These are phyloP conservation scores for Pipistrellus kuhlii DNA, from an alignment of 2,797 vertebrate genomes.

Conservation along the genomic window DNA sequence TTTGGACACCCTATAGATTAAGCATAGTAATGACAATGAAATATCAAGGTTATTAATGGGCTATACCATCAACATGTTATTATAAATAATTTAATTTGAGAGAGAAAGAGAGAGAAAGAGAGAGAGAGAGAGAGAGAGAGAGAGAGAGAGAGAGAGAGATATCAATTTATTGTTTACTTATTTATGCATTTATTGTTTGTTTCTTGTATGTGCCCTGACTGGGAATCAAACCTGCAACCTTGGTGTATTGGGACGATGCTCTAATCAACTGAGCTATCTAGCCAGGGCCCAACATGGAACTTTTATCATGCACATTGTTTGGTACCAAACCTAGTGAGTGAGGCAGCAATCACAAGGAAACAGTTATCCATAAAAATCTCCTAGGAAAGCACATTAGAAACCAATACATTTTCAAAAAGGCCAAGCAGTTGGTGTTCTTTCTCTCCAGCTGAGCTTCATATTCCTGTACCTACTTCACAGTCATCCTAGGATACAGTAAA, in stretches of 20 bases:
- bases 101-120: background rate
- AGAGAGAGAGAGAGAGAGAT: background rate
- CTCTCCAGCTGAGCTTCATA: background rate
- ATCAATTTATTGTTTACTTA: background rate
- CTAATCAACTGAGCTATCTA: background rate
- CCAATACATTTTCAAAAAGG: background rate
- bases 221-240: background rate
- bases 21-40: background rate
- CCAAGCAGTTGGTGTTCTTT: background rate
- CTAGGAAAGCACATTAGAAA: background rate
- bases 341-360: background rate
- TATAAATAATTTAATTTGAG: background rate
- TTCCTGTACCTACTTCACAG: background rate
- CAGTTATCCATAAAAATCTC: background rate
- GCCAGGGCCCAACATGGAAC: background rate
- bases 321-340: background rate
- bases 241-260: background rate
- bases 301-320: background rate
- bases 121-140: background rate
- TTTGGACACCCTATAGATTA: background rate
- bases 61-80: background rate
- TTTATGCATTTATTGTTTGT: background rate
- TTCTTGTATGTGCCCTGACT: background rate
- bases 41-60: background rate
- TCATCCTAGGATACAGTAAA: background rate